These are phyloP conservation scores for Saxidomus purpurata DNA, from an alignment of 1,140 invertebrate species.

Conservation along the genomic window DNA sequence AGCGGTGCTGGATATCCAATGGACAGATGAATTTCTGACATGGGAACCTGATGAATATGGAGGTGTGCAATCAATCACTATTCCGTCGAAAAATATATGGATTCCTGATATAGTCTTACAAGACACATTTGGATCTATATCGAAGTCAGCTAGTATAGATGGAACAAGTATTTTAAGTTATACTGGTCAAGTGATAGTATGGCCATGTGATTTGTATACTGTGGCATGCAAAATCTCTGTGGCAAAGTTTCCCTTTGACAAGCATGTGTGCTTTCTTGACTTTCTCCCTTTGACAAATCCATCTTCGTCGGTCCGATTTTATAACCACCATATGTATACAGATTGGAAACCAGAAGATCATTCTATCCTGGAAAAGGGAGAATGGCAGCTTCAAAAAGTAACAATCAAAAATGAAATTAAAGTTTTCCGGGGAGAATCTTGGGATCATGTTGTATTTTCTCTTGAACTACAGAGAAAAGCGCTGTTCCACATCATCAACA, in stretches of 20 bases:
- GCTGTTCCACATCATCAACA: slow-evolving; percentile 61
- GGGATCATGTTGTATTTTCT: slow-evolving; percentile 47
- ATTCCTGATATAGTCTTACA: slow-evolving; percentile 23
- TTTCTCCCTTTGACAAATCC: slow-evolving; percentile 98
- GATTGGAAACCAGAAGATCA: neutral
- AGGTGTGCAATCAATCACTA: neutral
- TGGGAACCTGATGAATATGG: neutral
- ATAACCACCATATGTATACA: neutral
- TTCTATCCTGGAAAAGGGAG: slow-evolving; percentile 20
- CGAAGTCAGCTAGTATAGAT: neutral
- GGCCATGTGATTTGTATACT: slow-evolving; percentile 26
- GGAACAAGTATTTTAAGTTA: neutral
- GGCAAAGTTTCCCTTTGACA: slow-evolving; percentile 90
- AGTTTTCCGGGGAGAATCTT: neutral
- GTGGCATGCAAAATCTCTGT: slow-evolving; percentile 91
- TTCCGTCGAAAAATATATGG: slow-evolving; percentile 20
- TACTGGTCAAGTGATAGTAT: slow-evolving; percentile 9
- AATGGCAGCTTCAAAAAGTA: slow-evolving; percentile 22
- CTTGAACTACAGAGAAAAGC: neutral
- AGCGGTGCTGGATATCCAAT: slow-evolving; percentile 14
- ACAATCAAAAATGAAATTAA: neutral
- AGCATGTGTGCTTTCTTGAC: slow-evolving; percentile 98
- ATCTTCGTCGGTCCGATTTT: neutral
- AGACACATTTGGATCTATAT: neutral
- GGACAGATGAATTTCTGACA: slow-evolving; percentile 33